Evolutionary conservation across 1,140 invertebrate genomes (phyloP).

Genomic region (Uloborus diversus): DNA sequence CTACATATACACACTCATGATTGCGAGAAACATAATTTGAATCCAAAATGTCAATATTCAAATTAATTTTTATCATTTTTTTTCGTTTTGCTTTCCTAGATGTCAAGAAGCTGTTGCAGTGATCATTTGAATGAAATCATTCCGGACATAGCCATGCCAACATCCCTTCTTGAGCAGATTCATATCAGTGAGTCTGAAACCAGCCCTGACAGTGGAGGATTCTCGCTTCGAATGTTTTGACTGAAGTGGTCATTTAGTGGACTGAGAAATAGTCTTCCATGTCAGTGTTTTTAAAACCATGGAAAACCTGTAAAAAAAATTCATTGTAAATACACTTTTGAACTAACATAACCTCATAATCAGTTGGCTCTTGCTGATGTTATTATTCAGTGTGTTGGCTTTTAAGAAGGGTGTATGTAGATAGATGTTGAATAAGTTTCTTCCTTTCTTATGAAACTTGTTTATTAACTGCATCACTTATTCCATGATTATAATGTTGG

Average conservation of each 20-base stretch:
- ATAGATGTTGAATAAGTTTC: constrained; percentile 9
- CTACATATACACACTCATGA: too few relatives aligned
- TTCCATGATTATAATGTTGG: constrained; percentile 34
- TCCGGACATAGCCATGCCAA: constrained; percentile 90
- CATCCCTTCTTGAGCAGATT: constrained; percentile 62
- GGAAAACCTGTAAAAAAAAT: constrained; percentile 23
- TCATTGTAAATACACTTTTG: constrained; percentile 48
- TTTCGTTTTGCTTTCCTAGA: constrained; percentile 11
- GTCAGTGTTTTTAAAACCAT: constrained; percentile 52
- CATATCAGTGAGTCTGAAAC: constrained; percentile 49
- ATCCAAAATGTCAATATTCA: too few relatives aligned
- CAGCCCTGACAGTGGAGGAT: constrained; percentile 48
- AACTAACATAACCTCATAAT: constrained; percentile 37
- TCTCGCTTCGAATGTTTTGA: constrained; percentile 55
- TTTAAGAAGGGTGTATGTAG: constrained; percentile 35
- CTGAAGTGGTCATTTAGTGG: constrained; percentile 42
- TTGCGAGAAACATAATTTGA: too few relatives aligned
- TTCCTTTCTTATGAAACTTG: background rate
- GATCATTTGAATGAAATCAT: constrained; percentile 82
- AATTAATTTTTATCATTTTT: too few relatives aligned
- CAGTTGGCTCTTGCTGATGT: constrained; percentile 24
- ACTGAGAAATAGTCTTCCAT: constrained; percentile 52
- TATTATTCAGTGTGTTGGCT: constrained; percentile 25
- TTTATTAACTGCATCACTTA: constrained; percentile 18
- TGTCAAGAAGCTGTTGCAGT: constrained; percentile 68